These are phyloP conservation scores for Ochropleura leucogaster DNA, from an alignment of 2,888 invertebrate species.

Conservation along the genomic window DNA sequence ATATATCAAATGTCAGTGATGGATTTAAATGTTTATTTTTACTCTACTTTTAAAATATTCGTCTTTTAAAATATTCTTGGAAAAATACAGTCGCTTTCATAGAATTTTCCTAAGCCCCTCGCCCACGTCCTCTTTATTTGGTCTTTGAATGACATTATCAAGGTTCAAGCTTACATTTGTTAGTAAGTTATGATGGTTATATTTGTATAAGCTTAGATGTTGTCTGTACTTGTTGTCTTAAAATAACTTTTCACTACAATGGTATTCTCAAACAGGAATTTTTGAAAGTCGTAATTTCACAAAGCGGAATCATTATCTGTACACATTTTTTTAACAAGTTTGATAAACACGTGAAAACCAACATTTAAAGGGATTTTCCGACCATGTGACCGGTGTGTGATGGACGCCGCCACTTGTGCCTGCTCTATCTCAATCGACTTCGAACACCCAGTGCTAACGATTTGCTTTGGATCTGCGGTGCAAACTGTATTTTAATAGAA, in stretches of 20 bases:
- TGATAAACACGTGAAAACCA: constrained; percentile 20
- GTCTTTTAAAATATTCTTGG: too few relatives aligned
- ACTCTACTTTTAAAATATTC: too few relatives aligned
- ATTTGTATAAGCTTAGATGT: neutral
- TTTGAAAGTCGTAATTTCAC: neutral
- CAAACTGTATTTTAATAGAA: constrained; percentile 31
- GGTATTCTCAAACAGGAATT: neutral
- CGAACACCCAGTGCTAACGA: constrained; percentile 68
- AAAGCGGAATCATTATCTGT: neutral
- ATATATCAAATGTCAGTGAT: neutral
- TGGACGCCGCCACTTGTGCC: constrained; percentile 66
- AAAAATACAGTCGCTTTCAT: neutral
- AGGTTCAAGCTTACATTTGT: neutral
- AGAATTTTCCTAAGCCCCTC: neutral
- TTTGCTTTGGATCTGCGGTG: constrained; percentile 43
- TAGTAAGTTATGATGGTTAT: too few relatives aligned
- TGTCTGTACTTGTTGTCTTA: neutral
- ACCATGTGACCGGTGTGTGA: constrained; percentile 68
- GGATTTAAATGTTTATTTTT: neutral
- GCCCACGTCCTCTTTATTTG: neutral
- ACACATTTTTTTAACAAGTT: constrained; percentile 11
- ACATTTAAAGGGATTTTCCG: constrained; percentile 43
- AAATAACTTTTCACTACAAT: neutral
- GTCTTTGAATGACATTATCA: neutral
- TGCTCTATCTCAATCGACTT: constrained; percentile 68